Conservation (phyloP, 2,888 invertebrate species). For the Antheraea yamamai region DNA sequence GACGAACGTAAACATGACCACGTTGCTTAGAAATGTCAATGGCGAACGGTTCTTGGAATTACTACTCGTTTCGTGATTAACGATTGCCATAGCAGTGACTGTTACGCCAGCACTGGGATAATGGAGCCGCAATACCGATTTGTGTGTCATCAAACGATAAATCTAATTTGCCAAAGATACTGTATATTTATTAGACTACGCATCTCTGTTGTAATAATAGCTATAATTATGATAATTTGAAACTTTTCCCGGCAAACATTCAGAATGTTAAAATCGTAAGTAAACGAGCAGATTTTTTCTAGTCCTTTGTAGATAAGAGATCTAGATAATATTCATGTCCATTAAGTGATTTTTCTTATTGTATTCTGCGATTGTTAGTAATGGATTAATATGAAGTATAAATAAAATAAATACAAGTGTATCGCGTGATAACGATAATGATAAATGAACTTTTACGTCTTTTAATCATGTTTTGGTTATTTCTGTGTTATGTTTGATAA, state of each 20-base stretch:
- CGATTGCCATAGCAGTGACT: constrained; percentile 26
- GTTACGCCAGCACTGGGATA: constrained; percentile 1
- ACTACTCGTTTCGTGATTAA: constrained; percentile 41
- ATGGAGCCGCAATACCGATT: not conserved
- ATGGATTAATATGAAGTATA: not conserved
- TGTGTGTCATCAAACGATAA: not conserved
- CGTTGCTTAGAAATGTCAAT: constrained; percentile 67
- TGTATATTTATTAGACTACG: not conserved
- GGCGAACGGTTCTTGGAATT: constrained; percentile 52
- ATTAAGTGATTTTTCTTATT: not conserved
- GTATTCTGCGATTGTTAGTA: not conserved
- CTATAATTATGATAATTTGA: not conserved
- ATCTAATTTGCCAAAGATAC: not conserved
- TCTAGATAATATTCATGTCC: not conserved
- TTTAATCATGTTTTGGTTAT: not conserved
- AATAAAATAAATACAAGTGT: constrained; percentile 10
- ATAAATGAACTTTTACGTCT: constrained; percentile 11
- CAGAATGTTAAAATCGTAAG: not conserved
- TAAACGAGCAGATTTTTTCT: not conserved
- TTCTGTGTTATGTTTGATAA: not conserved
- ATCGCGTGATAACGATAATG: constrained; percentile 7
- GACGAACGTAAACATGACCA: constrained; percentile 67
- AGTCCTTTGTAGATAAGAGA: not conserved
- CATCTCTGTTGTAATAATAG: not conserved
- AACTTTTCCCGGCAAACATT: not conserved